Percentiles rank a stretch among this genome's conserved stretches.
phyloP scores from a whole-genome alignment of 1,140 invertebrate genomes.

The Vollenhovia emeryi region DNA sequence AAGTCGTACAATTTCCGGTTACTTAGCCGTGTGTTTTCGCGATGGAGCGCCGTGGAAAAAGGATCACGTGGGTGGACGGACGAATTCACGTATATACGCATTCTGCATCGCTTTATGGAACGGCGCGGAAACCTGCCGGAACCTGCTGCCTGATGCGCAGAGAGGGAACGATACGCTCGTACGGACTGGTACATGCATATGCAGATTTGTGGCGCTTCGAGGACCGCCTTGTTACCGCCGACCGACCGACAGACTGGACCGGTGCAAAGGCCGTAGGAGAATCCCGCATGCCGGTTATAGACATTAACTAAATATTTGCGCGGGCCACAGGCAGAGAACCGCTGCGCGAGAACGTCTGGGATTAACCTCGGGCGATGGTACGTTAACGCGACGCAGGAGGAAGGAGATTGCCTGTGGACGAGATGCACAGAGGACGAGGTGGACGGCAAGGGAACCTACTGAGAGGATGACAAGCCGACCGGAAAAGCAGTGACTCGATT shows the following conservation, averaged over 20 bases:
- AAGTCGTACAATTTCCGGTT: slow-evolving; percentile 33
- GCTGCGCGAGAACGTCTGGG: slow-evolving; percentile 44
- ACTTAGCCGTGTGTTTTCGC: slow-evolving; percentile 18
- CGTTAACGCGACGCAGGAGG: slow-evolving; percentile 35
- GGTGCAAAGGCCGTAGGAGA: slow-evolving; percentile 31
- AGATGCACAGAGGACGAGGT: slow-evolving; percentile 5
- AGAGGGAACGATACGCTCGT: slow-evolving; percentile 1
- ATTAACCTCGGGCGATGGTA: slow-evolving; percentile 53
- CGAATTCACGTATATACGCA: slow-evolving; percentile 16
- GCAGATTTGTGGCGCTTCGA: slow-evolving; percentile 65
- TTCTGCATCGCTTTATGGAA: slow-evolving; percentile 6
- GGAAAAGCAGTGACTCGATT: slow-evolving; percentile 31
- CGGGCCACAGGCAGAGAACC: slow-evolving; percentile 25
- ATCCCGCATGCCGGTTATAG: slow-evolving; percentile 36
- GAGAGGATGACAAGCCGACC: slow-evolving; percentile 22
- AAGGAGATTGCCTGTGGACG: slow-evolving; percentile 30
- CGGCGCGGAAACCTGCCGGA: not conserved
- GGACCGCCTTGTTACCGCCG: slow-evolving; percentile 51
- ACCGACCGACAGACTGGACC: slow-evolving; percentile 25
- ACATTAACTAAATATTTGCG: slow-evolving; percentile 68
- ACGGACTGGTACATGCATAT: slow-evolving; percentile 69
- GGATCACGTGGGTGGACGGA: not conserved
- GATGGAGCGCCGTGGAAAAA: slow-evolving; percentile 9
- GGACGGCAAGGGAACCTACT: slow-evolving; percentile 7
- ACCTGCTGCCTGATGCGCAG: not conserved